Conservation (phyloP, 2,113 vertebrate genomes). For the Fulica atra region DNA sequence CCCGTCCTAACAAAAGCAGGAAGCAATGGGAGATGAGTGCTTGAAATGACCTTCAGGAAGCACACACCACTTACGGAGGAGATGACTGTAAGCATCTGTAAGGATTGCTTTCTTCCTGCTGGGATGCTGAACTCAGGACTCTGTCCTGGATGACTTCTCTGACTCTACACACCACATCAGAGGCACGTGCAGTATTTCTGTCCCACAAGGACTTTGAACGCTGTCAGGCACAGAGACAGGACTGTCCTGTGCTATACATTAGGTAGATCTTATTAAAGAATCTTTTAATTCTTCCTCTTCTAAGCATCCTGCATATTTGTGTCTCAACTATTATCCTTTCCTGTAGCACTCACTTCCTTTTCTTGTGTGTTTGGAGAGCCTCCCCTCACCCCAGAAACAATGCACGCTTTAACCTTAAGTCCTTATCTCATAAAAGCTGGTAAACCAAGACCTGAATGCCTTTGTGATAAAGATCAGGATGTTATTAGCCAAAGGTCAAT, state of each 20-base stretch:
- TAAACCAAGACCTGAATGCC: background rate
- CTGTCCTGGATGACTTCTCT: background rate
- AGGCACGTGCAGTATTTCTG: background rate
- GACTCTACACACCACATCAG: background rate
- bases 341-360: background rate
- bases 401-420: background rate
- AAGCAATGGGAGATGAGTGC: background rate
- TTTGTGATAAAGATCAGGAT: background rate
- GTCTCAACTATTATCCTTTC: background rate
- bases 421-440: background rate
- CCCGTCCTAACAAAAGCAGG: background rate
- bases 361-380: background rate
- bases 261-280: background rate
- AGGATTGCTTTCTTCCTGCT: background rate
- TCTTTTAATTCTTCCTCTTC: background rate
- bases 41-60: background rate
- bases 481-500: constrained; percentile 54
- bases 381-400: background rate
- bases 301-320: background rate
- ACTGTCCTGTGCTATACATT: background rate
- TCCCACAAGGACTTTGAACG: background rate
- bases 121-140: background rate
- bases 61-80: background rate
- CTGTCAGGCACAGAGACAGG: background rate
- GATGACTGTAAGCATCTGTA: background rate